Percentiles rank a stretch among this genome's conserved stretches.
Conservation (phyloP, 2,888 invertebrate species). For the Sicus ferrugineus region DNA sequence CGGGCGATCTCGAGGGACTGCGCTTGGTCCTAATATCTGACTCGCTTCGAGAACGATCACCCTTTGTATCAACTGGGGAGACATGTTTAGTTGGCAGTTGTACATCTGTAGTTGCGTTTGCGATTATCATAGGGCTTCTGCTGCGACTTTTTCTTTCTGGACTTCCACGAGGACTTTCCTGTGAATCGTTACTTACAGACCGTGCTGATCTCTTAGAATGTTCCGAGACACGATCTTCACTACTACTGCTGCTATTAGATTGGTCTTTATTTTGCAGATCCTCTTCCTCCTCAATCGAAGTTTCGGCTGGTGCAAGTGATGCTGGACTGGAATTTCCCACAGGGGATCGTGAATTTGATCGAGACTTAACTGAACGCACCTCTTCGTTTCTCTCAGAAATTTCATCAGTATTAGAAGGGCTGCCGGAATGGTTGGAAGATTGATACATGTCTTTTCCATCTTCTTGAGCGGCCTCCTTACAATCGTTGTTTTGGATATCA, state of each 20-base stretch:
- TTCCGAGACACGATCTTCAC: slow-evolving; percentile 24
- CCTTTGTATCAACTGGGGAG: slow-evolving; percentile 50
- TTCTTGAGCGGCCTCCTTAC: slow-evolving; percentile 1
- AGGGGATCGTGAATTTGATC: slow-evolving; percentile 44
- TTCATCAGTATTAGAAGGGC: slow-evolving; percentile 21
- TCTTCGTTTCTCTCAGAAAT: slow-evolving; percentile 22
- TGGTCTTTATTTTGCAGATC: slow-evolving; percentile 17
- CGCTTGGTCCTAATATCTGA: slow-evolving; percentile 27
- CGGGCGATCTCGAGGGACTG: slow-evolving; percentile 30
- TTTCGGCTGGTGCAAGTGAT: not conserved
- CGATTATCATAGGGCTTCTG: slow-evolving; percentile 27
- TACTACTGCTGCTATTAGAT: slow-evolving; percentile 44
- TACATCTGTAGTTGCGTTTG: slow-evolving; percentile 45
- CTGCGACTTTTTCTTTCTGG: slow-evolving; percentile 38
- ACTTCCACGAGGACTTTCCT: slow-evolving; percentile 41
- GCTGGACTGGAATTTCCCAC: slow-evolving; percentile 37
- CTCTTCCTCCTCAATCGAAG: not conserved
- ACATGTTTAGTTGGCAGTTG: slow-evolving; percentile 48
- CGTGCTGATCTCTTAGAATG: slow-evolving; percentile 35
- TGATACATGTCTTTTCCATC: not conserved
- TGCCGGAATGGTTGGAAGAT: slow-evolving; percentile 22
- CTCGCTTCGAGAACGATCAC: slow-evolving; percentile 40
- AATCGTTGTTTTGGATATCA: not conserved
- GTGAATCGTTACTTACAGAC: slow-evolving; percentile 38
- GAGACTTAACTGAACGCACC: slow-evolving; percentile 35